Conservation (phyloP, 2,113 vertebrate species). For the Ceyx melanurus region DNA sequence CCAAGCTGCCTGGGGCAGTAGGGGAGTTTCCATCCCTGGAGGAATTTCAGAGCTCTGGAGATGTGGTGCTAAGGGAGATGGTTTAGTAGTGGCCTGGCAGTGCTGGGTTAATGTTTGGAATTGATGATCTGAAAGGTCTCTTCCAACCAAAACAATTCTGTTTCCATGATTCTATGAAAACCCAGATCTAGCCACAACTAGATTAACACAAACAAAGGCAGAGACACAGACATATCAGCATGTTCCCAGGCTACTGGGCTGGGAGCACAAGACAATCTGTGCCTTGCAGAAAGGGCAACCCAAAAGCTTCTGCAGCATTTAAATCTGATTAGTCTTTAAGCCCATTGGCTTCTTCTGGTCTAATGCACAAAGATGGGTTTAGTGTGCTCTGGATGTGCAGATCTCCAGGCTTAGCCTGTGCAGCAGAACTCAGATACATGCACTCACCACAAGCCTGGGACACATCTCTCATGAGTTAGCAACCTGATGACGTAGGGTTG, state of each 20-base stretch:
- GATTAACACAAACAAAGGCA: background rate
- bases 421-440: rapidly evolving
- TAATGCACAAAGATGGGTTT: background rate
- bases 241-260: background rate
- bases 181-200: background rate
- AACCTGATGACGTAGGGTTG: background rate
- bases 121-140: background rate
- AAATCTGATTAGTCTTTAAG: background rate
- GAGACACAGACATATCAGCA: background rate
- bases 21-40: background rate
- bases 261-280: background rate
- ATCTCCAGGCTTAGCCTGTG: background rate
- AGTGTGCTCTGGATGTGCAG: background rate
- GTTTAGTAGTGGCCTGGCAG: background rate
- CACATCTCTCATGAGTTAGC: background rate
- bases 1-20: background rate
- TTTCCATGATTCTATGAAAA: background rate
- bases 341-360: background rate
- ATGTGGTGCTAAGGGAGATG: background rate
- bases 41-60: background rate
- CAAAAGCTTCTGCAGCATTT: background rate
- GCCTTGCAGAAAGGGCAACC: background rate
- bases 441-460: rapidly evolving
- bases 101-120: background rate
- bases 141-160: background rate